A percentile compares a stretch with the other conserved stretches of the same genome.
Conservation (phyloP, 2,888 invertebrate species). For the Monoplex corrugatus region DNA sequence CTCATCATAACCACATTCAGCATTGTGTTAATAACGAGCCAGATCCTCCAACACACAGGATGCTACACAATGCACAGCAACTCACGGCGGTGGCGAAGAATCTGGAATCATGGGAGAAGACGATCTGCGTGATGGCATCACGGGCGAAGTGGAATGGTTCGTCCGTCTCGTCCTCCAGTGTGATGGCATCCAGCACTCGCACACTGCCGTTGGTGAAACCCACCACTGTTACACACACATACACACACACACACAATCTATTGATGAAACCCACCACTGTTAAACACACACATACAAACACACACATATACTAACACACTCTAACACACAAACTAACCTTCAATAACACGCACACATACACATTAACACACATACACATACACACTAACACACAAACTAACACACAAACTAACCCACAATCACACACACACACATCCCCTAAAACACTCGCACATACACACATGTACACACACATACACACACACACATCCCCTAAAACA, state of each 20-base stretch:
- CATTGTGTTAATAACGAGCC: neutral
- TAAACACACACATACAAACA: neutral
- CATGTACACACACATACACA: neutral
- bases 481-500: no score
- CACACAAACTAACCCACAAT: no score
- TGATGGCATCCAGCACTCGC: slow-evolving; percentile 78
- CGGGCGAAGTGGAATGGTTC: slow-evolving; percentile 79
- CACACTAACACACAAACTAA: neutral
- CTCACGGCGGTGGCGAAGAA: slow-evolving; percentile 81
- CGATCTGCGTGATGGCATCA: slow-evolving; percentile 79
- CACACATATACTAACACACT: neutral
- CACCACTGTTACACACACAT: slow-evolving; percentile 70
- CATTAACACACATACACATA: neutral
- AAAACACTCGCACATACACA: neutral
- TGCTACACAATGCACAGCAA: slow-evolving; percentile 32
- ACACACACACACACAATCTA: neutral
- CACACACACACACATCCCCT: no score
- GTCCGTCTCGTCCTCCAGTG: slow-evolving; percentile 76
- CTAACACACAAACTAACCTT: neutral
- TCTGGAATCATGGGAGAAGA: slow-evolving; percentile 79
- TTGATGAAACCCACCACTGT: neutral
- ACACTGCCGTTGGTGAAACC: slow-evolving; percentile 79
- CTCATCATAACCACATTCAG: neutral
- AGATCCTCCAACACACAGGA: neutral
- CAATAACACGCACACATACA: no score